Conservation (phyloP, 2,797 vertebrate genomes). For the Chiroxiphia lanceolata region DNA sequence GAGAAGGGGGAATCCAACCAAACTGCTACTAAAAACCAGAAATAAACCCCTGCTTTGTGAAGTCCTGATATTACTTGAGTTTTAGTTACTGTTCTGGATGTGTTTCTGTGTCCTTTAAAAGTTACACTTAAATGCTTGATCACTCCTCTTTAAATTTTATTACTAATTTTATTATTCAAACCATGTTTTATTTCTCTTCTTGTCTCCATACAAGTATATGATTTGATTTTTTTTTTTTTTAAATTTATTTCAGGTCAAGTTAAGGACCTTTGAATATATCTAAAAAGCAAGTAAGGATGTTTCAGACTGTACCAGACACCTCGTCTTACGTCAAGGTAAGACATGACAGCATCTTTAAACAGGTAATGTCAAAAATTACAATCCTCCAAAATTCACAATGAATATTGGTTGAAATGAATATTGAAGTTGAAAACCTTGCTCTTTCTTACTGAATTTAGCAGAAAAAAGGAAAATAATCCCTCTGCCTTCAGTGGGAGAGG, state of each 20-base stretch:
- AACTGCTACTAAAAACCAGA: neutral
- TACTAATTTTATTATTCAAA: neutral
- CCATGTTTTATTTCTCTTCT: neutral
- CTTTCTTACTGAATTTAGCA: neutral
- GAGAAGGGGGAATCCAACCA: neutral
- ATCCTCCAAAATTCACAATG: neutral
- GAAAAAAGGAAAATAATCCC: neutral
- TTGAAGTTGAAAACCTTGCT: neutral
- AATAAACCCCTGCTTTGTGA: neutral
- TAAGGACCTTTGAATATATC: constrained; percentile 61
- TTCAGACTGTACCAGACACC: constrained; percentile 96
- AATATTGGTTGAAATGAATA: neutral
- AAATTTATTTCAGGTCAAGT: constrained; percentile 57
- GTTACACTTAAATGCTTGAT: neutral
- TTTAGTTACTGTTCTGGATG: neutral
- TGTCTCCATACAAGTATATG: neutral
- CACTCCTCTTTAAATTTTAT: neutral
- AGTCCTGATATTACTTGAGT: neutral
- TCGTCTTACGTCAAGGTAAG: constrained; percentile 99
- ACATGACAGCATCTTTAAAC: constrained; percentile 82
- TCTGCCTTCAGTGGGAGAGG: neutral
- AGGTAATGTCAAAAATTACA: constrained; percentile 79
- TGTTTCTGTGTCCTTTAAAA: neutral
- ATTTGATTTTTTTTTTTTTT: neutral
- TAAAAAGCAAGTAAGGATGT: constrained; percentile 84